A percentile compares a stretch with the other conserved stretches of the same genome.
Conservation (phyloP, 2,797 vertebrate species). For the Sebastes iracundus region DNA sequence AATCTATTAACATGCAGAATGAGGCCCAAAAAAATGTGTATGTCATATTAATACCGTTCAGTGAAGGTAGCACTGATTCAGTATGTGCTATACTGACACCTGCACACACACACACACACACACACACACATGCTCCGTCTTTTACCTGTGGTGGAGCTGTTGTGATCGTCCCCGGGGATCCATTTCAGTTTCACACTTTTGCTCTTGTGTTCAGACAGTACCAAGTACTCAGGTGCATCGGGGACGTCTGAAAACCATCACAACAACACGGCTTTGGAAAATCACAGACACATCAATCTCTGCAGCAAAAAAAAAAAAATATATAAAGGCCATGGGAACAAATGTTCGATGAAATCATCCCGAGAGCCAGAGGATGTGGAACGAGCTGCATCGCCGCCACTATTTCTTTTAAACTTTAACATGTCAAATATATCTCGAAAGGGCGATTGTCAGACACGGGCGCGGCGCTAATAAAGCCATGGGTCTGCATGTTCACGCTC, state of each 20-base stretch:
- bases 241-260: conserved; percentile 87
- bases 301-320: neutral
- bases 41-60: conserved; percentile 1
- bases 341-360: conserved; percentile 34
- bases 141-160: conserved; percentile 90
- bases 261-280: conserved; percentile 46
- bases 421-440: conserved; percentile 18
- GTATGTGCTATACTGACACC: conserved; percentile 6
- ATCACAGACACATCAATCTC: conserved; percentile 38
- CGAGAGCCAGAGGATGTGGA: conserved; percentile 37
- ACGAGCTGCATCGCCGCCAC: conserved; percentile 13
- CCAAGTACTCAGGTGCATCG: conserved; percentile 86
- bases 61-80: neutral
- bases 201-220: conserved; percentile 87
- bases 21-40: neutral
- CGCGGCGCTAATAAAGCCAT: conserved; percentile 14
- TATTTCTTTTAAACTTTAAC: conserved; percentile 11
- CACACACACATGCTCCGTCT: conserved; percentile 1
- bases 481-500: conserved; percentile 18
- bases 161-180: conserved; percentile 89
- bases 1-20: conserved; percentile 36
- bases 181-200: conserved; percentile 90
- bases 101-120: neutral
- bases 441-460: neutral
- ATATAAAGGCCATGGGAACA: conserved; percentile 16